phyloP scores from a whole-genome alignment of 2,113 vertebrate genomes.

The Cottus gobio region DNA sequence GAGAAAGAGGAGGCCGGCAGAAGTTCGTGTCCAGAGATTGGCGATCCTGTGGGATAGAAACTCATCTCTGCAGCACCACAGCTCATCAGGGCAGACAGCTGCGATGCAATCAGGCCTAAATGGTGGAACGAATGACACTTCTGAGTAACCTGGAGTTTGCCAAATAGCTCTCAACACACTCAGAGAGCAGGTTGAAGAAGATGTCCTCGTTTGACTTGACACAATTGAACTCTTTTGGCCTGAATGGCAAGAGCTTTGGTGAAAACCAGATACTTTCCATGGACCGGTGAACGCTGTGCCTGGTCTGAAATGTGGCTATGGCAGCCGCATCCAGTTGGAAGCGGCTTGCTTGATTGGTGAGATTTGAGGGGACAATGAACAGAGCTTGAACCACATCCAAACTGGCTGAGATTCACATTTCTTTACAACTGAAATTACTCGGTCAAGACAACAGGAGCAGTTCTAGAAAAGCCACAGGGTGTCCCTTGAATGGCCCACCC shows the following conservation, averaged over 20 bases:
- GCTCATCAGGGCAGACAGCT: slow-evolving; percentile 15
- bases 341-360: background rate
- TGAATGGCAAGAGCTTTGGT: background rate
- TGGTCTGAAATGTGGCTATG: background rate
- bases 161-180: slow-evolving; percentile 22
- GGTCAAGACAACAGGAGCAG: background rate
- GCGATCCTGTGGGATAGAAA: background rate
- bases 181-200: background rate
- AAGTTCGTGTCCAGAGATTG: background rate
- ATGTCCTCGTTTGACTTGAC: slow-evolving; percentile 13
- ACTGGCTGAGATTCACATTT: background rate
- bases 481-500: background rate
- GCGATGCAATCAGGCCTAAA: slow-evolving; percentile 29
- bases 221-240: slow-evolving; percentile 1
- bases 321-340: background rate
- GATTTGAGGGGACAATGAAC: background rate
- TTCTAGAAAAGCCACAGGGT: background rate
- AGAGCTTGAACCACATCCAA: background rate
- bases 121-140: background rate
- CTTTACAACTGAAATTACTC: background rate
- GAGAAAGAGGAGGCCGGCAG: background rate
- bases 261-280: slow-evolving; percentile 5
- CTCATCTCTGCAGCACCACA: background rate
- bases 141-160: background rate
- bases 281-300: background rate